phyloP scores from a whole-genome alignment of 2,888 invertebrate genomes.

The Drosophila pseudotakahashii region DNA sequence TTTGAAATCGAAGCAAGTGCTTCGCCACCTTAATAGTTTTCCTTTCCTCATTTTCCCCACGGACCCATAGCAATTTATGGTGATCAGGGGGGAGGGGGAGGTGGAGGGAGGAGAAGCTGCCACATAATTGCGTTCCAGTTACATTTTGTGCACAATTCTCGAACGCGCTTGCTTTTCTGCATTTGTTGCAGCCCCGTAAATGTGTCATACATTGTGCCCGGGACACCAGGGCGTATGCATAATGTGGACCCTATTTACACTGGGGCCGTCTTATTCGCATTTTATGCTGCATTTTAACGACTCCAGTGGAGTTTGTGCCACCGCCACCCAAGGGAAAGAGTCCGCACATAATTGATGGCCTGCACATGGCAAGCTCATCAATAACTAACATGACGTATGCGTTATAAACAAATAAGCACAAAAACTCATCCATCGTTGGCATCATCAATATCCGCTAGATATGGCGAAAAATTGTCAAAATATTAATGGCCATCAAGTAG shows the following conservation, averaged over 20 bases:
- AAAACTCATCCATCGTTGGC: constrained; percentile 57
- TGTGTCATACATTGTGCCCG: constrained; percentile 40
- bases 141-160: constrained; percentile 68
- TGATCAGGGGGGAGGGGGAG: constrained; percentile 41
- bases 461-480: constrained; percentile 70
- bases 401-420: constrained; percentile 66
- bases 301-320: constrained; percentile 12
- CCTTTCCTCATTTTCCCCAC: constrained; percentile 27
- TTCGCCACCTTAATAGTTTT: constrained; percentile 71
- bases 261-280: constrained; percentile 32
- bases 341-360: constrained; percentile 62
- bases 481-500: constrained; percentile 70
- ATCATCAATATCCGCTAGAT: constrained; percentile 63
- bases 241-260: constrained; percentile 44
- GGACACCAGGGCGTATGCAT: constrained; percentile 45
- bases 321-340: neutral
- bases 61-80: constrained; percentile 54
- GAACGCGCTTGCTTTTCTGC: constrained; percentile 29
- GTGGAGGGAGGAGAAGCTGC: constrained; percentile 36
- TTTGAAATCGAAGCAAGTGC: constrained; percentile 57
- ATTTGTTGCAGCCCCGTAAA: constrained; percentile 33
- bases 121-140: constrained; percentile 75
- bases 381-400: constrained; percentile 63
- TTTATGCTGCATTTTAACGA: constrained; percentile 53
- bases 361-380: constrained; percentile 64